Evolutionary conservation across 30 jellyfish, hydroid and myxozoan species (phyloP).

Genomic region (Turritopsis dohrnii): DNA sequence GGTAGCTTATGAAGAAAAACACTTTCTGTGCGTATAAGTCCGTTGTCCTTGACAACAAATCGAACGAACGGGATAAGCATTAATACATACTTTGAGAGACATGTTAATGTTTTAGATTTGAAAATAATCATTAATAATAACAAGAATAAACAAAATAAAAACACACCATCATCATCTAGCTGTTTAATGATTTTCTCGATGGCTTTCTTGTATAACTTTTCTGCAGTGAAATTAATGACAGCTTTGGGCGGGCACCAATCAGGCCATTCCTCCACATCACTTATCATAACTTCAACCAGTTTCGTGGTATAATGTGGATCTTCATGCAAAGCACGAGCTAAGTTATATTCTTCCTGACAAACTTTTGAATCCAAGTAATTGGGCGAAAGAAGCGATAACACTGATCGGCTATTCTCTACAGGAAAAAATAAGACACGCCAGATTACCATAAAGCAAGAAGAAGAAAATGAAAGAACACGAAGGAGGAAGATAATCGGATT

Average conservation of each 20-base stretch:
- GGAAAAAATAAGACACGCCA: background rate
- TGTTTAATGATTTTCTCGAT: background rate
- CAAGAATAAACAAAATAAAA: background rate
- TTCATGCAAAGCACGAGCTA: constrained; percentile 63
- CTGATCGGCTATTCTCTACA: constrained; percentile 55
- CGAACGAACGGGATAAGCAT: too few species aligned
- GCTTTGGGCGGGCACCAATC: constrained; percentile 57
- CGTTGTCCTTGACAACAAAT: too few species aligned
- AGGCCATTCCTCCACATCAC: constrained; percentile 53
- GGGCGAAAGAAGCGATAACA: constrained; percentile 68
- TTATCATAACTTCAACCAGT: constrained; percentile 46
- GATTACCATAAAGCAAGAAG: background rate
- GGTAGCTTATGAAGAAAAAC: too few species aligned
- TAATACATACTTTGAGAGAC: too few species aligned
- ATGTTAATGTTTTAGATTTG: too few species aligned
- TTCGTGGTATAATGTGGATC: constrained; percentile 55
- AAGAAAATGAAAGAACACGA: background rate
- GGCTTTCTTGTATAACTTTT: background rate
- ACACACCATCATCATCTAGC: background rate
- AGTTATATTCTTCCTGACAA: constrained; percentile 92
- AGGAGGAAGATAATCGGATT: background rate
- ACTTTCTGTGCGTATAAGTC: too few species aligned
- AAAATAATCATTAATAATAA: too few species aligned
- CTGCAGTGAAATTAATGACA: constrained; percentile 34
- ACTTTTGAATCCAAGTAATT: constrained; percentile 67